phyloP scores from a whole-genome alignment of 2,797 vertebrate genomes.

The Cephalopachus bancanus region DNA sequence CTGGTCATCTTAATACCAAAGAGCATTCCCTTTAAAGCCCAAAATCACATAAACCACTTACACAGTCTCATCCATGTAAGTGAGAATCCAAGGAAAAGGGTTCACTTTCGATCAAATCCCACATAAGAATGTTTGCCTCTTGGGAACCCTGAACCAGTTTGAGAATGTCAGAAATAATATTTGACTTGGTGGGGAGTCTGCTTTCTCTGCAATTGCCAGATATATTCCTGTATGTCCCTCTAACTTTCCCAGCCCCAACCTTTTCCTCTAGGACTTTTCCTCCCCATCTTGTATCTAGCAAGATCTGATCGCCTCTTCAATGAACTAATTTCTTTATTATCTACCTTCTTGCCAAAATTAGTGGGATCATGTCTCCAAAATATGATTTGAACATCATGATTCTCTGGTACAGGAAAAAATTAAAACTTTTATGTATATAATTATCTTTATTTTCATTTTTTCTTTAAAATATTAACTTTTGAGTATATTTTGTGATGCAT shows the following conservation, averaged over 20 bases:
- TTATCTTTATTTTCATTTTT: background rate
- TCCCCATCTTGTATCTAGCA: background rate
- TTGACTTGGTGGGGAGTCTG: background rate
- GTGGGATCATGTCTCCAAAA: background rate
- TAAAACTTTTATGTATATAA: background rate
- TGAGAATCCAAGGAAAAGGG: background rate
- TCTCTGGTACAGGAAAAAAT: background rate
- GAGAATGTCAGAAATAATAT: background rate
- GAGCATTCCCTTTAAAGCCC: background rate
- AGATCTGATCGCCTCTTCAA: background rate
- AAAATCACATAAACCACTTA: background rate
- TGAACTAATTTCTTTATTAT: background rate
- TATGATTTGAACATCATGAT: background rate
- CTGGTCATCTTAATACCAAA: background rate
- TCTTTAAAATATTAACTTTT: background rate
- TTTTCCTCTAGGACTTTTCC: background rate
- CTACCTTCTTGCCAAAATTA: background rate
- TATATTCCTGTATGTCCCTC: background rate
- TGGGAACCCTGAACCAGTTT: background rate
- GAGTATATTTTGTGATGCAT: background rate
- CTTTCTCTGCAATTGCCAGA: background rate
- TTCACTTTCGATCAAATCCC: background rate
- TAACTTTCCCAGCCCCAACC: background rate
- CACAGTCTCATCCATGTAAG: too few species aligned
- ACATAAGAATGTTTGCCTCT: background rate